Evolutionary conservation across 2,113 vertebrate species (phyloP), one percentile per base, ranked within the genome.

Genomic region (Alexandromys fortis): DNA sequence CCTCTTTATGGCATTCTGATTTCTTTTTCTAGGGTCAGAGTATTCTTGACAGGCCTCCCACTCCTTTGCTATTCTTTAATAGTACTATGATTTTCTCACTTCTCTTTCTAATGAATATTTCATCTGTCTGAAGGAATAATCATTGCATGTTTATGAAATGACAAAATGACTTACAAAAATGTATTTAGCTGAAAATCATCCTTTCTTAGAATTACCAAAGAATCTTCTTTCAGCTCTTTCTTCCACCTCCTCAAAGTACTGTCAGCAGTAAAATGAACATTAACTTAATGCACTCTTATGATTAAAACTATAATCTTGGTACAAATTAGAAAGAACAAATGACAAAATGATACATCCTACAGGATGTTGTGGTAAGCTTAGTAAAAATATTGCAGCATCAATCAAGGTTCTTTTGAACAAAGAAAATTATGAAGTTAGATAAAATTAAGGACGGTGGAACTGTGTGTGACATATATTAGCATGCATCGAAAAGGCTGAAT

Each of bases 91-190:
- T 98, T 95, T 97, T 87, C 92, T 97, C 79, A 94, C 58, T 95
- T 96, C 90, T 93, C 90, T 87, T 88, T 89, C 81, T 92, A 96
- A 94, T 97, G 95, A 97, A 97, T 96, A 96, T 94, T 96, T 97
- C 93, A 97, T 95, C 90, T 97, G 47, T 96, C 90, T 96, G 95
- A 98, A 94, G 47, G 82, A 92, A 97, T 96, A 95, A 96, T 96
- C 94, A 87, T 76, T 93, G 78, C 96, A 94, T 98, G 86, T 96
- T 97, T 96, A 98, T 90, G 75, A 97, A 97, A 97, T 97, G 97
- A 97, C 81, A 96, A 98, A 98, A 97, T 97, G 96, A 97, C 94
- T 96, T 96, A 95, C 35, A 90, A 97, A 97, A 96, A 96, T 89
- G 52, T 77, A 94, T 89, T 95, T 97, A 93, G 92, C 65, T 86